Evolutionary conservation across 2,888 invertebrate species (phyloP).

Genomic region (Eilema depressum): DNA sequence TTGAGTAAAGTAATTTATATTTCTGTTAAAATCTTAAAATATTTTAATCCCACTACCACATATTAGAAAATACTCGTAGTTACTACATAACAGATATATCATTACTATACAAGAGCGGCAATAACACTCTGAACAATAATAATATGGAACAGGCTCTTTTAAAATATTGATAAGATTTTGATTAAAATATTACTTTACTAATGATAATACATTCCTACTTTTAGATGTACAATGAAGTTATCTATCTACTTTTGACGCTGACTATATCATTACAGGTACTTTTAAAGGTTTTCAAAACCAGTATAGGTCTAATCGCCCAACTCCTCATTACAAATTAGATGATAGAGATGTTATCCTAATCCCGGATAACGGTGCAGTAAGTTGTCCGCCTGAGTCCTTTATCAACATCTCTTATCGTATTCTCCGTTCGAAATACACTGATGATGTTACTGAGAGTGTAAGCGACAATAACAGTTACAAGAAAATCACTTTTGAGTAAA

Average conservation of each 20-base stretch:
- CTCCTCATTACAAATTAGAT: slow-evolving; percentile 45
- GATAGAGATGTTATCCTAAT: slow-evolving; percentile 67
- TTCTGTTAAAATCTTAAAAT: too few relatives aligned
- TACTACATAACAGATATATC: too few relatives aligned
- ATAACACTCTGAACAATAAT: too few relatives aligned
- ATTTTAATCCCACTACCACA: too few relatives aligned
- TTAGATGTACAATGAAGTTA: neutral
- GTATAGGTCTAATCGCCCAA: slow-evolving; percentile 20
- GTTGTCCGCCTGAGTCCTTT: slow-evolving; percentile 63
- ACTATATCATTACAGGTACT: neutral
- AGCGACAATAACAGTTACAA: neutral
- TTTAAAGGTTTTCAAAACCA: neutral
- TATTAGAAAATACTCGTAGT: too few relatives aligned
- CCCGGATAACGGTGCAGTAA: slow-evolving; percentile 56
- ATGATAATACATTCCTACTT: neutral
- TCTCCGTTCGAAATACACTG: slow-evolving; percentile 56
- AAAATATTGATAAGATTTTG: too few relatives aligned
- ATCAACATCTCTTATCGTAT: slow-evolving; percentile 62
- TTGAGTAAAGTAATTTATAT: too few relatives aligned
- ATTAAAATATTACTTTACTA: neutral
- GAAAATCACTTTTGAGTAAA: neutral
- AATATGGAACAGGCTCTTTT: too few relatives aligned
- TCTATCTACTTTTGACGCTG: neutral
- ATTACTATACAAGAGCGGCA: too few relatives aligned
- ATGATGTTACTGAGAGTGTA: slow-evolving; percentile 34